These are phyloP conservation scores for Timandra comae DNA, from an alignment of 2,888 invertebrate species.

Conservation along the genomic window DNA sequence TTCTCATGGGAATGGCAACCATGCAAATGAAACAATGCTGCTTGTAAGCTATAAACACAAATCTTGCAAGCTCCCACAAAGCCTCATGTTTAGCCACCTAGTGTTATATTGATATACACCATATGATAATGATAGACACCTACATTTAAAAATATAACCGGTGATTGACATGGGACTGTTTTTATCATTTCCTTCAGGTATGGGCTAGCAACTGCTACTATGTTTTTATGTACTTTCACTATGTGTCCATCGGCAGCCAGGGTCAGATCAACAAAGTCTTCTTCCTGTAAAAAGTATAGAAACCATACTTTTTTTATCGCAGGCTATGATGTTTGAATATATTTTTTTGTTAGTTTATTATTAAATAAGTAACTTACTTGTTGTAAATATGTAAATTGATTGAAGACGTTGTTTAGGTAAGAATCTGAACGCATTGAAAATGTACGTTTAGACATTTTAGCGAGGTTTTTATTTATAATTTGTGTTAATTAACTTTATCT, in stretches of 20 bases:
- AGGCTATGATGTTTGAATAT: background rate
- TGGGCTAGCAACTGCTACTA: conserved; percentile 58
- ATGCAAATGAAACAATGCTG: too few relatives aligned
- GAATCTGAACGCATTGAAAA: conserved; percentile 35
- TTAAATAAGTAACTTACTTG: conserved; percentile 27
- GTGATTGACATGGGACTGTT: conserved; percentile 42
- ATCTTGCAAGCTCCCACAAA: too few relatives aligned
- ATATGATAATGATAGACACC: too few relatives aligned
- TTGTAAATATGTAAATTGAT: conserved; percentile 41
- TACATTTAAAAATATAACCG: conserved; percentile 57
- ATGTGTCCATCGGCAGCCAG: conserved; percentile 54
- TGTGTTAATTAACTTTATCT: too few relatives aligned
- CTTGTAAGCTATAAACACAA: too few relatives aligned
- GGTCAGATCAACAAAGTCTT: conserved; percentile 68
- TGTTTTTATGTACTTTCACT: conserved; percentile 57
- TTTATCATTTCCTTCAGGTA: conserved; percentile 50
- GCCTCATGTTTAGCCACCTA: too few relatives aligned
- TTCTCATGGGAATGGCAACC: too few relatives aligned
- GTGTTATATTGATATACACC: too few relatives aligned
- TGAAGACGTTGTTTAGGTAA: conserved; percentile 31
- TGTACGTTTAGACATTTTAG: too few relatives aligned
- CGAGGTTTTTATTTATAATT: too few relatives aligned
- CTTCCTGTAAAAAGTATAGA: conserved; percentile 35
- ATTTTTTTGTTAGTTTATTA: background rate
- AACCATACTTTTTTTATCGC: too few relatives aligned